These are phyloP conservation scores for Parnassius smintheus DNA, from an alignment of 2,888 invertebrate species.

Conservation along the genomic window DNA sequence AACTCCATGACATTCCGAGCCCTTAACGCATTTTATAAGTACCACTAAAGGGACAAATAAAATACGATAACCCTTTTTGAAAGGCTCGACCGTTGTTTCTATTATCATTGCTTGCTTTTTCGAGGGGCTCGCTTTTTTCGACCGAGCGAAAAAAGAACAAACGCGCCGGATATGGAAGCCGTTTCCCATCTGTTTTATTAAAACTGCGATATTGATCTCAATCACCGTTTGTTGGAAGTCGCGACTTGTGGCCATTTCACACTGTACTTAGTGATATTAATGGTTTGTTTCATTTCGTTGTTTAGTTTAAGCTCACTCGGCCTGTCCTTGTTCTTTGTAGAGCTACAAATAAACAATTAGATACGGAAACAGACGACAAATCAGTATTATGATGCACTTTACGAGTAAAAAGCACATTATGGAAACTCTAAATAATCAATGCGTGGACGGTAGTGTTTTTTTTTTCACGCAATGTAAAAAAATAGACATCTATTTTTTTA, in stretches of 20 bases:
- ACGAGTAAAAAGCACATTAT: no score
- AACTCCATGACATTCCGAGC: constrained; percentile 25
- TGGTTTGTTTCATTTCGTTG: constrained; percentile 1
- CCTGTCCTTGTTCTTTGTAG: no score
- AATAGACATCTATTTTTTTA: no score
- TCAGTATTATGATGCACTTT: no score
- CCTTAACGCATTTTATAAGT: constrained; percentile 60
- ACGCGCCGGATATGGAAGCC: constrained; percentile 67
- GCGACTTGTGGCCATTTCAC: constrained; percentile 29
- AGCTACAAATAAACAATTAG: no score
- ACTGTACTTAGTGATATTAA: constrained; percentile 20
- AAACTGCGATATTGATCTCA: constrained; percentile 75
- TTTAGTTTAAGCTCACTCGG: no score
- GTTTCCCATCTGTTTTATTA: constrained; percentile 76
- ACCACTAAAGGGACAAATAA: constrained; percentile 59
- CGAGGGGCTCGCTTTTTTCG: constrained; percentile 57
- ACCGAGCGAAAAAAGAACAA: constrained; percentile 62
- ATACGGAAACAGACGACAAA: no score
- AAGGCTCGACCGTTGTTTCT: constrained; percentile 67
- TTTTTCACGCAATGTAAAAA: no score
- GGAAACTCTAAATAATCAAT: no score
- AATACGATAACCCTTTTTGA: constrained; percentile 72
- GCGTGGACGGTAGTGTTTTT: no score
- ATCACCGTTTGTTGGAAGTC: constrained; percentile 50
- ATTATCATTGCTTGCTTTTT: constrained; percentile 73